These are phyloP conservation scores for Ara ararauna DNA, from an alignment of 2,797 vertebrate genomes.

Conservation along the genomic window DNA sequence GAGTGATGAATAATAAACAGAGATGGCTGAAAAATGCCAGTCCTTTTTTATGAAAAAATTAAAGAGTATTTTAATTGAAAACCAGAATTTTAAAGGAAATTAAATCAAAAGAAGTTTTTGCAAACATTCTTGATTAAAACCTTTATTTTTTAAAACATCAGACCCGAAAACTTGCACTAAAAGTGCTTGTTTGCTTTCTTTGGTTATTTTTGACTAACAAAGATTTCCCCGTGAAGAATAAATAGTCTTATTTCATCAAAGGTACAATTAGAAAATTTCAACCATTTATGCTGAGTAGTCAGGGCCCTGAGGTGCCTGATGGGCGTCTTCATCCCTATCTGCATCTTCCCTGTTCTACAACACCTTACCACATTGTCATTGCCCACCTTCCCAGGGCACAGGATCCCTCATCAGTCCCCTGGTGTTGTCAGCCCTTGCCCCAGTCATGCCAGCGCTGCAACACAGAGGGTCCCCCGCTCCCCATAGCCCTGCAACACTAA, in stretches of 20 bases:
- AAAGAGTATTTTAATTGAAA: background rate
- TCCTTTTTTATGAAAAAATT: background rate
- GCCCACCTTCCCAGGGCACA: fast-evolving
- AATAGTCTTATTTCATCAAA: background rate
- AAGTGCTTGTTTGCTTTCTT: background rate
- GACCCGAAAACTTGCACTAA: background rate
- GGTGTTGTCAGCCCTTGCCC: background rate
- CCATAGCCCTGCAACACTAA: background rate
- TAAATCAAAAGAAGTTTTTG: background rate
- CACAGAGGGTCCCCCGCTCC: background rate
- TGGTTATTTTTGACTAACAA: background rate
- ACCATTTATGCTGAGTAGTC: background rate
- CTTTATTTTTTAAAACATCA: background rate
- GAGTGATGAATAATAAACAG: background rate
- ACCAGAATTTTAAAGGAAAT: background rate
- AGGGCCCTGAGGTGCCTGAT: background rate
- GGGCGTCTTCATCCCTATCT: background rate
- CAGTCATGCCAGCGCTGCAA: fast-evolving
- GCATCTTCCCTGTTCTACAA: background rate
- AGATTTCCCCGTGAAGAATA: background rate
- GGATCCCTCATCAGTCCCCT: fast-evolving
- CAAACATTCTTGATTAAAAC: background rate
- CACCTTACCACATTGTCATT: fast-evolving
- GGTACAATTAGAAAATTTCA: background rate
- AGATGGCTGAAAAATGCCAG: background rate